Evolutionary conservation across 2,888 invertebrate species (phyloP), one percentile per base, ranked within the genome.

Genomic region (Leptinotarsa peninsularis): DNA sequence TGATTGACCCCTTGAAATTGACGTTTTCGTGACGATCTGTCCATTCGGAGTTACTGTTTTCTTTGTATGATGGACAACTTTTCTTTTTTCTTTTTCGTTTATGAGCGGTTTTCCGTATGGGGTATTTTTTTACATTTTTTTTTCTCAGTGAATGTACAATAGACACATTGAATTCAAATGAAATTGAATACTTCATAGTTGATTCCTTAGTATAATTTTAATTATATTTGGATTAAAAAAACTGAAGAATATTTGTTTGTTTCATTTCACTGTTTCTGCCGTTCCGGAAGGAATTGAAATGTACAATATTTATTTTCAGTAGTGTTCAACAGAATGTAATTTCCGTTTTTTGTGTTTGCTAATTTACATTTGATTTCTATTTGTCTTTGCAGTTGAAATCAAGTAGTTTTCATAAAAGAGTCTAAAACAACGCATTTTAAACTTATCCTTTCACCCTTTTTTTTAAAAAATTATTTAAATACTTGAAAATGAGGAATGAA

Each of bases 201-300:
- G 60, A 75, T 80, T 78, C 70, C 72, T 71, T 80, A 76, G 72
- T 69, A 74, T 79, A 79, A 79, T 76, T 77, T 79, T 78, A 78
- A 78, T 74, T 78, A 75, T 78, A 78, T 78, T 78, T 78, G 76
- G 75, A 80, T 79, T 79, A 79, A 78, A 80, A 77, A 80, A 78
- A 71, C 72, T 77, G 73, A 76, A 72, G 70, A 75, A 74, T 71
- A 17, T 68, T 49, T 27, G 56, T 52, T 49, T 52, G 71, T 74
- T 76, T 78, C 54, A 76, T 74, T 78, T 72, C 21, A 52, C 23
- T 23, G 21, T 18, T 52, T 52, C n/a, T 52, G 52, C 4, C 4
- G 52, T 14, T 52, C 14, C 1, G 17, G 33, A 33, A 33, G 33
- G 10, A 33, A 33, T 33, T 33, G 10, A 33, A 33, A 33, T 33